These are phyloP conservation scores for Athalia circularis DNA, from an alignment of 2,888 invertebrate species.

Conservation along the genomic window DNA sequence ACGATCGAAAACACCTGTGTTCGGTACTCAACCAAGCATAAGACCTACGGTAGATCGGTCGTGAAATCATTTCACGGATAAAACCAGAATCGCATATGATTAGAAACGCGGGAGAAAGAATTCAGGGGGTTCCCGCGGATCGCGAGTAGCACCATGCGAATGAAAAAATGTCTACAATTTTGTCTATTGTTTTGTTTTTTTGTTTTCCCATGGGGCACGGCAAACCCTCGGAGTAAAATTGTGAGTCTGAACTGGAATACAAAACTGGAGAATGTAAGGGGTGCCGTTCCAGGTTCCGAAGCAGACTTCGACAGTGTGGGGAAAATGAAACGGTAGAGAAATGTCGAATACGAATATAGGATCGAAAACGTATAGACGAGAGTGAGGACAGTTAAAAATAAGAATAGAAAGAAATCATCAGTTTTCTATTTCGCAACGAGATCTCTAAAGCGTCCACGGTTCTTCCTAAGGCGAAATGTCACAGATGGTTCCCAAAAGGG, in stretches of 20 bases:
- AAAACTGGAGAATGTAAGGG: no score
- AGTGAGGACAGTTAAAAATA: constrained; percentile 28
- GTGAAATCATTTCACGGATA: constrained; percentile 1
- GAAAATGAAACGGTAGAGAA: no score
- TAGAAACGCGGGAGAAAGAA: not conserved
- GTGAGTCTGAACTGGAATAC: no score
- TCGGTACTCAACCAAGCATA: not conserved
- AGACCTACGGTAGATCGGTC: not conserved
- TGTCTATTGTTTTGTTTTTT: no score
- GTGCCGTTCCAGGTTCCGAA: no score
- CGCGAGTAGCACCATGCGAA: no score
- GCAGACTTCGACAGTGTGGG: no score
- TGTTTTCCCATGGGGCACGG: not conserved
- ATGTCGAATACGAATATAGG: no score
- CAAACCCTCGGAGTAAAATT: not conserved
- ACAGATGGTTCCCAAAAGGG: constrained; percentile 38
- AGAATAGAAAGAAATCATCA: constrained; percentile 28
- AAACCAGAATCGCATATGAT: not conserved
- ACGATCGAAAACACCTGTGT: constrained; percentile 15
- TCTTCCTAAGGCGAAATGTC: constrained; percentile 36
- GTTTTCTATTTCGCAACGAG: constrained; percentile 40
- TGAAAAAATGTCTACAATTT: no score
- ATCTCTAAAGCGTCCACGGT: not conserved
- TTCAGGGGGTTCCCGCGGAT: not conserved
- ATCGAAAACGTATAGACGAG: no score